phyloP scores from a whole-genome alignment of 2,113 vertebrate genomes.

The Oriolus oriolus region DNA sequence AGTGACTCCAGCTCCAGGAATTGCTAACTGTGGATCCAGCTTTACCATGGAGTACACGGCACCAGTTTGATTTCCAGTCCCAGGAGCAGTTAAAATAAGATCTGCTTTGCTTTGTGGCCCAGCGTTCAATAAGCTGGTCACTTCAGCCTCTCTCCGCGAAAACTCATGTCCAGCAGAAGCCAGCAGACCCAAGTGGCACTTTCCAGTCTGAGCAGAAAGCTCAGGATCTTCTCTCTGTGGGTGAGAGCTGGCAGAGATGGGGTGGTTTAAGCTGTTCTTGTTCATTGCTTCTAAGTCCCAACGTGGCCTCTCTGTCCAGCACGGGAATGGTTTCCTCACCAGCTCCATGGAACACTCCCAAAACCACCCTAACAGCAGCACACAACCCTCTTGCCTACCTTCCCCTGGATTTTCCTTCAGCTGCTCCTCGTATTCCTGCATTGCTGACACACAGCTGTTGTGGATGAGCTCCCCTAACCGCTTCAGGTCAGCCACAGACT shows the following conservation, averaged over 20 bases:
- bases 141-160: background rate
- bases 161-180: background rate
- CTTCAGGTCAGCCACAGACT: constrained; percentile 93
- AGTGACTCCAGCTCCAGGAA: background rate
- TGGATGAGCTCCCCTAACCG: constrained; percentile 92
- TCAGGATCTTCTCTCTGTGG: background rate
- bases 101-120: background rate
- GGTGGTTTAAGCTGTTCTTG: background rate
- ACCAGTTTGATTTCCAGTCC: background rate
- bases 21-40: background rate
- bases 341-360: background rate
- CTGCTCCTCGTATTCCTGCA: constrained; percentile 95
- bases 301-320: background rate
- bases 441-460: constrained; percentile 87
- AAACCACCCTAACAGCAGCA: background rate
- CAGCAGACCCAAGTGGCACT: background rate
- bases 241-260: background rate
- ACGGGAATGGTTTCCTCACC: background rate
- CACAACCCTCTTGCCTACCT: constrained; percentile 69
- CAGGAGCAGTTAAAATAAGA: background rate
- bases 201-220: background rate
- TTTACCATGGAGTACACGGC: background rate
- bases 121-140: background rate
- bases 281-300: background rate
- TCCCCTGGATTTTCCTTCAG: constrained; percentile 92